Conservation (phyloP, 2,113 vertebrate species). For the Leptobrachium ailaonicum region DNA sequence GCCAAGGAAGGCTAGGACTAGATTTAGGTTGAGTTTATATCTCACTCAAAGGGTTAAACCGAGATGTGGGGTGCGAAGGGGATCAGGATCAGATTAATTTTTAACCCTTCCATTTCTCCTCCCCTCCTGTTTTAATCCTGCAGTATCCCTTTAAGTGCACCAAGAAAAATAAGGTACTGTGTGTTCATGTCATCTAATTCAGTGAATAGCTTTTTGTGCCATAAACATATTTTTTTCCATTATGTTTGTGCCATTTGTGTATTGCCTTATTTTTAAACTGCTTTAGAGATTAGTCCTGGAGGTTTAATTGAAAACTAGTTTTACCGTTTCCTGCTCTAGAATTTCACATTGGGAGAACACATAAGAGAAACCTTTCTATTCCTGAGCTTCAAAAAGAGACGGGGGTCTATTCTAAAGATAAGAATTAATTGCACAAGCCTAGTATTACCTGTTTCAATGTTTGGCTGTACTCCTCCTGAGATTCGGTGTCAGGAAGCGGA, state of each 20-base stretch:
- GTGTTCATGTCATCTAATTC: too few relatives aligned
- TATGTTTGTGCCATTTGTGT: background rate
- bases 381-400: background rate
- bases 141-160: too few relatives aligned
- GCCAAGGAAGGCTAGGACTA: too few relatives aligned
- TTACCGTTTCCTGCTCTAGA: background rate
- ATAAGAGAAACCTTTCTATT: background rate
- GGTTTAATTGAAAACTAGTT: background rate
- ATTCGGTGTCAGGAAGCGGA: constrained; percentile 62
- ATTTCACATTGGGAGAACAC: background rate
- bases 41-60: too few relatives aligned
- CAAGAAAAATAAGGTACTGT: too few relatives aligned
- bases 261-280: background rate
- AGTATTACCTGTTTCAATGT: constrained; percentile 67
- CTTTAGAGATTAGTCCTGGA: too few relatives aligned
- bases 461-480: constrained; percentile 65
- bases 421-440: background rate
- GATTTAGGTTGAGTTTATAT: too few relatives aligned
- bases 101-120: too few relatives aligned
- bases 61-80: too few relatives aligned
- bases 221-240: background rate
- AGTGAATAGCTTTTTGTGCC: too few relatives aligned
- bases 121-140: too few relatives aligned
- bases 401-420: background rate
- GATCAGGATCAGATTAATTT: too few relatives aligned